phyloP scores from a whole-genome alignment of 2,797 vertebrate species.

The Australoheros facetus region DNA sequence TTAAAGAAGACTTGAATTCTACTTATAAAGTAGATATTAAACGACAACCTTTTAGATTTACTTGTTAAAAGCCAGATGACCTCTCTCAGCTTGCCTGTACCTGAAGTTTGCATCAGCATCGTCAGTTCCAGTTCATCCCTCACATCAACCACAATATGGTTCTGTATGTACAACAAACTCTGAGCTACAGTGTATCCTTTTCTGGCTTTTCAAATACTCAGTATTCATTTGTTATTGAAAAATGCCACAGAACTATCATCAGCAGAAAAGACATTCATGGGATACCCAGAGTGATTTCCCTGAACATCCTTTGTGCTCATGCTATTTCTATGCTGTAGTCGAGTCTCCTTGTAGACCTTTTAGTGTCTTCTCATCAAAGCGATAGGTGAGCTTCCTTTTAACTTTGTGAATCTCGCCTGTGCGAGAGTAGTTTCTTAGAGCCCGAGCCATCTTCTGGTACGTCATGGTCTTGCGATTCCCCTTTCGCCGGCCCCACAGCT shows the following conservation, averaged over 20 bases:
- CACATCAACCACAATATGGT: not conserved
- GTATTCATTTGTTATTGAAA: slow-evolving; percentile 74
- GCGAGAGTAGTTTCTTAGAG: slow-evolving; percentile 83
- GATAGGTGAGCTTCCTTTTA: slow-evolving; percentile 85
- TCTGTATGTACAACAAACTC: slow-evolving; percentile 1
- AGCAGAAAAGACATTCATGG: slow-evolving; percentile 15
- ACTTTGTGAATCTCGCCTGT: slow-evolving; percentile 86
- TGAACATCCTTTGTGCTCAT: slow-evolving; percentile 7
- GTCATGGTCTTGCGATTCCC: slow-evolving; percentile 88
- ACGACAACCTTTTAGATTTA: slow-evolving; percentile 82
- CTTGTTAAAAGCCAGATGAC: slow-evolving; percentile 48
- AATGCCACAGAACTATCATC: slow-evolving; percentile 21
- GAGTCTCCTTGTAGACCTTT: slow-evolving; percentile 71
- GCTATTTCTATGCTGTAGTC: slow-evolving; percentile 15
- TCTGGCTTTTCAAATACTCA: slow-evolving; percentile 76
- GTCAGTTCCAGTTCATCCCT: not conserved
- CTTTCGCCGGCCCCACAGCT: slow-evolving; percentile 84
- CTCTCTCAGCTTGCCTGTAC: slow-evolving; percentile 18
- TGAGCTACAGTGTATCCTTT: not conserved
- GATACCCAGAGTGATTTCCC: not conserved
- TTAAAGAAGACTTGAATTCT: slow-evolving; percentile 52
- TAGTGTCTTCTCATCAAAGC: slow-evolving; percentile 80
- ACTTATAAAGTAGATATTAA: slow-evolving; percentile 83
- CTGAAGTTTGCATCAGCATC: not conserved
- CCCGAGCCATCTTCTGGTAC: slow-evolving; percentile 87